Percentiles rank a stretch among this genome's conserved stretches.
These are phyloP conservation scores for Clostera curtula DNA, from an alignment of 2,888 invertebrate species.

Conservation along the genomic window DNA sequence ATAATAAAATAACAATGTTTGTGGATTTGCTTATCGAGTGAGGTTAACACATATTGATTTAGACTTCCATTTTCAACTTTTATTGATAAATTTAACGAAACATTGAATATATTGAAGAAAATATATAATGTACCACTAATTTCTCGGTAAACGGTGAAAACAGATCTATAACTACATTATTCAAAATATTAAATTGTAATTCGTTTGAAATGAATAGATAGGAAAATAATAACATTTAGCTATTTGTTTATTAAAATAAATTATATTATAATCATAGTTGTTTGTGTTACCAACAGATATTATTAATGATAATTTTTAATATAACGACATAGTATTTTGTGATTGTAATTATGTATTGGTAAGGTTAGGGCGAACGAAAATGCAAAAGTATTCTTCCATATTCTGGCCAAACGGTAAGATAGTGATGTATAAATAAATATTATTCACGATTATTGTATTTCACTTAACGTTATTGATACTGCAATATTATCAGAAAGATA, in stretches of 20 bases:
- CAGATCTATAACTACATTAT: too few species aligned
- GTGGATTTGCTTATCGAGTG: slow-evolving; percentile 18
- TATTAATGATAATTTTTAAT: slow-evolving; percentile 19
- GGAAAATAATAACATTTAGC: too few species aligned
- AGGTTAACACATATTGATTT: too few species aligned
- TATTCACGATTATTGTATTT: slow-evolving; percentile 37
- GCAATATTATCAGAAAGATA: neutral
- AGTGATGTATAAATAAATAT: slow-evolving; percentile 64
- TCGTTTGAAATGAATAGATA: too few species aligned
- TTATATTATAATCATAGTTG: slow-evolving; percentile 2
- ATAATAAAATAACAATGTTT: too few species aligned
- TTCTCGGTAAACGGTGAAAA: too few species aligned
- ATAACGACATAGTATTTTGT: slow-evolving; percentile 31
- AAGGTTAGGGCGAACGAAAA: slow-evolving; percentile 37
- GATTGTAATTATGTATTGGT: slow-evolving; percentile 32
- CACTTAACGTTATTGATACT: slow-evolving; percentile 11
- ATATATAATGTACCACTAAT: too few species aligned
- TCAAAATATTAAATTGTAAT: too few species aligned
- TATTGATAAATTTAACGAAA: too few species aligned
- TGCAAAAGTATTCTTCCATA: slow-evolving; percentile 60
- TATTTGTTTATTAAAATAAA: neutral
- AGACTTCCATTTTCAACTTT: too few species aligned
- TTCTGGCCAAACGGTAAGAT: slow-evolving; percentile 60
- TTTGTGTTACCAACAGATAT: slow-evolving; percentile 18
- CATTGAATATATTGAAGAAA: too few species aligned